Conservation (phyloP, 2,888 invertebrate species). For the Scaptomyza polygonia region DNA sequence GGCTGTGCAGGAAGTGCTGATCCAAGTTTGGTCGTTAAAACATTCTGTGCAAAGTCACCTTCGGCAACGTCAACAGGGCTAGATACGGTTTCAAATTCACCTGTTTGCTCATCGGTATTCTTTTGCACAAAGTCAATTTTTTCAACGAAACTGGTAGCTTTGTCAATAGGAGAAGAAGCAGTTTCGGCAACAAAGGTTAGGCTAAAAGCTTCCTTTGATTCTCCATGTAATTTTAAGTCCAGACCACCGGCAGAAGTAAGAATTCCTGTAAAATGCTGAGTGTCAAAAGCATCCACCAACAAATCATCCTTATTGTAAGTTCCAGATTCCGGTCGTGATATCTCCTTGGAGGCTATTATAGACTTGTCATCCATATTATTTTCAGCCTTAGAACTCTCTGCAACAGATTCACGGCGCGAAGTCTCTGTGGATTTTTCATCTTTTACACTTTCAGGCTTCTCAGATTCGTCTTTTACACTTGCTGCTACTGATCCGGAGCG, state of each 20-base stretch:
- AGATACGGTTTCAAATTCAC: background rate
- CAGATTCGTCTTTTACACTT: background rate
- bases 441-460: background rate
- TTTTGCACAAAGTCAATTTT: background rate
- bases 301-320: constrained; percentile 8
- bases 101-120: no score
- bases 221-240: background rate
- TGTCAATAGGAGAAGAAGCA: constrained; percentile 1
- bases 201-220: background rate
- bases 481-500: background rate
- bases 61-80: constrained; percentile 5
- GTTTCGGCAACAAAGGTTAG: background rate
- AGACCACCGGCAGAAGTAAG: background rate
- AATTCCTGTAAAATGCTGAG: background rate
- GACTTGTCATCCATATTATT: constrained; percentile 14
- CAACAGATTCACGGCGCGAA: no score
- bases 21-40: background rate
- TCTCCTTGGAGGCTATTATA: constrained; percentile 20
- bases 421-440: no score
- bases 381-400: no score
- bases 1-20: background rate
- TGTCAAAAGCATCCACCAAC: background rate
- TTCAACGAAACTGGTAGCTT: background rate
- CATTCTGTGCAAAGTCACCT: background rate
- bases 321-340: constrained; percentile 29